Conservation (phyloP, 2,888 invertebrate species). For the Scaptodrosophila latifasciaeformis region DNA sequence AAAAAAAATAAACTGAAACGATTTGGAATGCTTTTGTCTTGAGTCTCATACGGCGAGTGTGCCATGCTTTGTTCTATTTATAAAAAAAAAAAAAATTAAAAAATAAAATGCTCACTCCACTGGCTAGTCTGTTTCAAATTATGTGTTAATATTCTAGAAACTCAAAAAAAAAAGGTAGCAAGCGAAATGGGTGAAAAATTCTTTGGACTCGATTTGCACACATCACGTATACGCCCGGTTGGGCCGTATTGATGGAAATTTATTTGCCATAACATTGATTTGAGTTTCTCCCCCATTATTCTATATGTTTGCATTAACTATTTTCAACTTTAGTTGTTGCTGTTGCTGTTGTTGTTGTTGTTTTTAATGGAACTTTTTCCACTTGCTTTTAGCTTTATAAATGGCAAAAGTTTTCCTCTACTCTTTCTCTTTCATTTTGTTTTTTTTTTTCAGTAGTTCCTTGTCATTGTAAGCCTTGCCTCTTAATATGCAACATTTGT, state of each 20-base stretch:
- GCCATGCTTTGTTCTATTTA: constrained; percentile 45
- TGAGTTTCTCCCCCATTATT: background rate
- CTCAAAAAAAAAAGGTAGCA: constrained; percentile 3
- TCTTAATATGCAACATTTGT: constrained; percentile 59
- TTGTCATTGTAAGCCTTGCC: constrained; percentile 26
- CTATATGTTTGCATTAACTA: too few relatives aligned
- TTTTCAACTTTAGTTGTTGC: too few relatives aligned
- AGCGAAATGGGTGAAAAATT: constrained; percentile 37
- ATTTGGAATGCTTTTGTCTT: constrained; percentile 58
- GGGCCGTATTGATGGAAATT: too few relatives aligned
- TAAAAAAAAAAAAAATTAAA: too few relatives aligned
- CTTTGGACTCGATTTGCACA: constrained; percentile 4
- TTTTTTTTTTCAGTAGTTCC: constrained; percentile 24
- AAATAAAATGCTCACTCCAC: too few relatives aligned
- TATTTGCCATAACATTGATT: too few relatives aligned
- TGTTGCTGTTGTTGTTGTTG: background rate
- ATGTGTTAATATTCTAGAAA: constrained; percentile 63
- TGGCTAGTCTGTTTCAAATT: constrained; percentile 58
- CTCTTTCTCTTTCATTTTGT: constrained; percentile 16
- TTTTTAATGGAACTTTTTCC: background rate
- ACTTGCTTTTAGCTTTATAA: background rate
- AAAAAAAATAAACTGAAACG: constrained; percentile 12
- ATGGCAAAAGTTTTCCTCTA: background rate
- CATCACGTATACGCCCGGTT: too few relatives aligned
- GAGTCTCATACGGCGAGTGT: background rate